These are phyloP conservation scores for Plotosus lineatus DNA, from an alignment of 2,113 vertebrate genomes.

Conservation along the genomic window DNA sequence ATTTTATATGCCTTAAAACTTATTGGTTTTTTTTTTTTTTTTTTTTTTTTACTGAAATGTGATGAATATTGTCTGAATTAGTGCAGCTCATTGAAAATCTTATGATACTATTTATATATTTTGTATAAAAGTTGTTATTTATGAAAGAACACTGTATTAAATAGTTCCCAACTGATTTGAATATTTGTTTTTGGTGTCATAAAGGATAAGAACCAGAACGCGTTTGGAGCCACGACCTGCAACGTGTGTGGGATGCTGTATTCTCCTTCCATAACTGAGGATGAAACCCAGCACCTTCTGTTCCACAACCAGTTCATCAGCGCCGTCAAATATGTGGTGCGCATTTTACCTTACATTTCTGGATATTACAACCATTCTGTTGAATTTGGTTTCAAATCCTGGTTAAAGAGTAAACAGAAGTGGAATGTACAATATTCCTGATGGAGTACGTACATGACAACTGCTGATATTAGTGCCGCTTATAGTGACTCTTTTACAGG, in stretches of 20 bases:
- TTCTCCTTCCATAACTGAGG: slow-evolving; percentile 91
- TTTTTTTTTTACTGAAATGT: not conserved
- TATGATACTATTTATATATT: not conserved
- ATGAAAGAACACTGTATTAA: not conserved
- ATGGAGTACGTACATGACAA: not conserved
- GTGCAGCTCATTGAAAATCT: not conserved
- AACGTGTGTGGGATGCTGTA: slow-evolving; percentile 97
- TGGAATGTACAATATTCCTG: not conserved
- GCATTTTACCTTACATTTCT: slow-evolving; percentile 43
- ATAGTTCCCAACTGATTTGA: not conserved
- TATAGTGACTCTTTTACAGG: slow-evolving; percentile 68
- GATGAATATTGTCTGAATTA: not conserved
- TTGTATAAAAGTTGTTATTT: not conserved
- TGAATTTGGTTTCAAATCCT: not conserved
- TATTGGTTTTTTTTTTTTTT: too few species aligned
- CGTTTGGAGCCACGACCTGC: slow-evolving; percentile 93
- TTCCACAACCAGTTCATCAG: slow-evolving; percentile 99
- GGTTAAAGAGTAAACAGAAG: not conserved
- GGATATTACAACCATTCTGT: not conserved
- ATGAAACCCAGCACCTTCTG: slow-evolving; percentile 94
- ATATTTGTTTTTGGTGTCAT: slow-evolving; percentile 6
- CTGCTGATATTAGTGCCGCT: not conserved
- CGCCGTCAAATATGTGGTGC: slow-evolving; percentile 98
- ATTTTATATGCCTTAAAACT: too few species aligned
- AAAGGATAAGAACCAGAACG: slow-evolving; percentile 91